Conservation (phyloP, 2,797 vertebrate genomes). For the Enteromius radiatus region DNA sequence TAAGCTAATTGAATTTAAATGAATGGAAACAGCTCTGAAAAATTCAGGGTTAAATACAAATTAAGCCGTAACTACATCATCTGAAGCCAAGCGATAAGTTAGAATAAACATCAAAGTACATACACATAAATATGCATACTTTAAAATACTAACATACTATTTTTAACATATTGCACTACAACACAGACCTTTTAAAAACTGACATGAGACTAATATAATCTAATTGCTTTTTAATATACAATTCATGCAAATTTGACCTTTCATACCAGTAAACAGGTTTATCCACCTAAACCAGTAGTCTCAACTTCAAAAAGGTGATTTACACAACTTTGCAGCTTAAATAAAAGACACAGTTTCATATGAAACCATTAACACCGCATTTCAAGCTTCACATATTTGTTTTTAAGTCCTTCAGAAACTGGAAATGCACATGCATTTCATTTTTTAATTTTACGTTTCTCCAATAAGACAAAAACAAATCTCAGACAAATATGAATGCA, state of each 20-base stretch:
- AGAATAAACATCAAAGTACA: background rate
- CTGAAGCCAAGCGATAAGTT: no score
- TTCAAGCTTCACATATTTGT: background rate
- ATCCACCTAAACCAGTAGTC: background rate
- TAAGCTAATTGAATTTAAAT: constrained; percentile 11
- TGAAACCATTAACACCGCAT: background rate
- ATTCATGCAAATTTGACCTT: background rate
- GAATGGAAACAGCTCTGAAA: background rate
- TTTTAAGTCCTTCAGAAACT: background rate
- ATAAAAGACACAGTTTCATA: background rate
- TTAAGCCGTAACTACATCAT: background rate
- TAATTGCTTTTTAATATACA: background rate
- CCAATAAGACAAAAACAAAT: background rate
- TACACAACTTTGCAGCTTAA: background rate
- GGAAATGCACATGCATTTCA: background rate
- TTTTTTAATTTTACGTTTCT: background rate
- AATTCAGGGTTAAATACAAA: background rate
- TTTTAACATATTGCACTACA: background rate
- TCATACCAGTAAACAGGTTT: background rate
- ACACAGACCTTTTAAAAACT: background rate
- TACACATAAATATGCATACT: background rate
- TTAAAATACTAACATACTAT: background rate
- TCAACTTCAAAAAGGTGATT: background rate
- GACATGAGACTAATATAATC: background rate
- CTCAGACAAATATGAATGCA: background rate